A percentile compares a stretch with the other conserved stretches of the same genome.
phyloP scores from a whole-genome alignment of 1,140 invertebrate genomes.

The Bombyx mori region DNA sequence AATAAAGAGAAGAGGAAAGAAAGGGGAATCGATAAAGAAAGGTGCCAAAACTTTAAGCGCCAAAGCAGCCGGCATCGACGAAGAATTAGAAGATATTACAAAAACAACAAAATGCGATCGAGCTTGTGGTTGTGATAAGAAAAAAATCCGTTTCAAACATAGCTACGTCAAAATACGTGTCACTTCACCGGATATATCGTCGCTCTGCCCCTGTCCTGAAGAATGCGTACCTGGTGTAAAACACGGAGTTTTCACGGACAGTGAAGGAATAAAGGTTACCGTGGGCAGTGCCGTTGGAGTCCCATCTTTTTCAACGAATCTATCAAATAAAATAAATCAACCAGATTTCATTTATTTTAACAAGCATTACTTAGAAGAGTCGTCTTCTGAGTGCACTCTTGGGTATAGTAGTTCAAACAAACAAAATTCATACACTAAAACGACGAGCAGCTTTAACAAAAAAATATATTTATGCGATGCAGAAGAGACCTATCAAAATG shows the following conservation, averaged over 20 bases:
- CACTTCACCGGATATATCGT: constrained; percentile 51
- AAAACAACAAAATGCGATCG: constrained; percentile 46
- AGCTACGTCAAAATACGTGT: constrained; percentile 52
- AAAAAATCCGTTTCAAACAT: constrained; percentile 55
- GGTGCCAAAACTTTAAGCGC: constrained; percentile 11
- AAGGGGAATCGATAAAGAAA: constrained; percentile 19
- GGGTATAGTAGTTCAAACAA: too few species aligned
- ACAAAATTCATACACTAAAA: too few species aligned
- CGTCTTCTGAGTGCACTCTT: too few species aligned
- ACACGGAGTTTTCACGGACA: constrained; percentile 42
- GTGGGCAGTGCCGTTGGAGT: constrained; percentile 34
- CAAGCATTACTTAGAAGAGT: neutral
- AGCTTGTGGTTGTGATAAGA: constrained; percentile 49
- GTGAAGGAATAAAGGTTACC: constrained; percentile 48
- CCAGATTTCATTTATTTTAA: constrained; percentile 1
- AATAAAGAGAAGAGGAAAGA: constrained; percentile 29
- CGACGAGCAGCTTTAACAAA: too few species aligned
- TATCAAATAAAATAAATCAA: neutral
- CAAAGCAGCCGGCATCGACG: constrained; percentile 23
- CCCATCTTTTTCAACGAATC: constrained; percentile 13
- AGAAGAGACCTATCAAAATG: too few species aligned
- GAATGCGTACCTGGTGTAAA: constrained; percentile 46
- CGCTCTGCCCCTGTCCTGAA: constrained; percentile 38
- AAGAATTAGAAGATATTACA: constrained; percentile 36
- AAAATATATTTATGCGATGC: too few species aligned